These are phyloP conservation scores for Leucoptera coffeella DNA, from an alignment of 2,888 invertebrate species.

Conservation along the genomic window DNA sequence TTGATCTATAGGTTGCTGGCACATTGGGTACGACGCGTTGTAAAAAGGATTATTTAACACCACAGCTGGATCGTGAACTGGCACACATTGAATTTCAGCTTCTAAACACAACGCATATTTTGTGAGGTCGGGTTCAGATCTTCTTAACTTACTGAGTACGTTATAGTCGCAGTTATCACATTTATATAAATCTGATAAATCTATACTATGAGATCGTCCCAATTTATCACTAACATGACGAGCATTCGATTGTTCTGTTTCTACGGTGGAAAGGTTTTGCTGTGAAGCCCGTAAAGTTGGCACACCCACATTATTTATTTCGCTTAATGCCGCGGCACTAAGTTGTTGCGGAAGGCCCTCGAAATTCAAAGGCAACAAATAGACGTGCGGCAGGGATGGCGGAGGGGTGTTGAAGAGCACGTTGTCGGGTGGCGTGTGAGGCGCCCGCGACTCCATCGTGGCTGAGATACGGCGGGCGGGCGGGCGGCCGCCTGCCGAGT, in stretches of 20 bases:
- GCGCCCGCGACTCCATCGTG: constrained; percentile 46
- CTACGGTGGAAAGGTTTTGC: constrained; percentile 13
- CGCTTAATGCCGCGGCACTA: constrained; percentile 19
- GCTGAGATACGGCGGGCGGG: constrained; percentile 31
- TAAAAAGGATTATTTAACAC: constrained; percentile 49
- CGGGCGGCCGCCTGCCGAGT: constrained; percentile 43
- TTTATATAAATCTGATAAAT: constrained; percentile 31
- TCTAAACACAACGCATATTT: constrained; percentile 33
- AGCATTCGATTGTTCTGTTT: constrained; percentile 23
- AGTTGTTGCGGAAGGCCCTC: constrained; percentile 11
- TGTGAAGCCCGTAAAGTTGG: constrained; percentile 17
- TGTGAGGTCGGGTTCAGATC: constrained; percentile 42
- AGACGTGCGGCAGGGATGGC: constrained; percentile 39
- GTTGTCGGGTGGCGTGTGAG: constrained; percentile 44
- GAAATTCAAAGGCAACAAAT: constrained; percentile 31
- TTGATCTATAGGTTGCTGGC: constrained; percentile 21
- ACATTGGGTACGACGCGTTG: constrained; percentile 32
- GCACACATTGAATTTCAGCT: constrained; percentile 29
- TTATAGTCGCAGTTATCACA: not conserved
- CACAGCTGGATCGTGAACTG: constrained; percentile 24
- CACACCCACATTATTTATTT: constrained; percentile 47
- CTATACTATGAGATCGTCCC: constrained; percentile 34
- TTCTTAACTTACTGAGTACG: constrained; percentile 8
- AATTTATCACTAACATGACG: constrained; percentile 1
- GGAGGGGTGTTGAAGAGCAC: constrained; percentile 43